A percentile compares a stretch with the other conserved stretches of the same genome.
Conservation (phyloP, 2,113 vertebrate genomes). For the Nanger granti region DNA sequence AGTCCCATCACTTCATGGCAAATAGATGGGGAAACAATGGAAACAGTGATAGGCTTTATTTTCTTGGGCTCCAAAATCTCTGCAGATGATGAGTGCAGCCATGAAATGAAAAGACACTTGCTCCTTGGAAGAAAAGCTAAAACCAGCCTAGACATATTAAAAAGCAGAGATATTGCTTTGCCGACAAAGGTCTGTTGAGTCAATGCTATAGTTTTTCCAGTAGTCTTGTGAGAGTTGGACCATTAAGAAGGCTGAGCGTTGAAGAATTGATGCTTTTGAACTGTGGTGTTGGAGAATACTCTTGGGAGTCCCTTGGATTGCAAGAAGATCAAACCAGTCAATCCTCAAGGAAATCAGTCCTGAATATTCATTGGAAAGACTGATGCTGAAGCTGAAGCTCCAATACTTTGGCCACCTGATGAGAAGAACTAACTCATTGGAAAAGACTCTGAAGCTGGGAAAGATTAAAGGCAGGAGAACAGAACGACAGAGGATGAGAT, state of each 20-base stretch:
- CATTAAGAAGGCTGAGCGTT: background rate
- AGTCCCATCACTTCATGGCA: background rate
- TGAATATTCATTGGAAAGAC: background rate
- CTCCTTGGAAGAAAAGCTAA: background rate
- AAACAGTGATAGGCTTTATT: background rate
- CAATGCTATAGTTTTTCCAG: background rate
- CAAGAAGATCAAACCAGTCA: background rate
- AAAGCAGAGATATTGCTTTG: background rate
- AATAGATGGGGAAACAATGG: background rate
- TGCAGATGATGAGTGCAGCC: background rate
- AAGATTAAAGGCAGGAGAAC: background rate
- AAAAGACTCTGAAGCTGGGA: background rate
- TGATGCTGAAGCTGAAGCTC: background rate
- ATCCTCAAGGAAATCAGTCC: background rate
- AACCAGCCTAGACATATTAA: background rate
- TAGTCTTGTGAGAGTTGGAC: background rate
- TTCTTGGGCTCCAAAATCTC: background rate
- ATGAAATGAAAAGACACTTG: background rate
- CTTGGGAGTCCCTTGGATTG: background rate
- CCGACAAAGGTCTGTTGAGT: accelerated
- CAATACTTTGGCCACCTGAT: background rate
- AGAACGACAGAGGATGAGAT: background rate
- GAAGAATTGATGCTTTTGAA: background rate
- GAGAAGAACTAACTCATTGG: background rate
- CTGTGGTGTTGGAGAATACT: background rate